A percentile compares a stretch with the other conserved stretches of the same genome.
Evolutionary conservation across 2,888 invertebrate species (phyloP).

Genomic region (Lymantria dispar): DNA sequence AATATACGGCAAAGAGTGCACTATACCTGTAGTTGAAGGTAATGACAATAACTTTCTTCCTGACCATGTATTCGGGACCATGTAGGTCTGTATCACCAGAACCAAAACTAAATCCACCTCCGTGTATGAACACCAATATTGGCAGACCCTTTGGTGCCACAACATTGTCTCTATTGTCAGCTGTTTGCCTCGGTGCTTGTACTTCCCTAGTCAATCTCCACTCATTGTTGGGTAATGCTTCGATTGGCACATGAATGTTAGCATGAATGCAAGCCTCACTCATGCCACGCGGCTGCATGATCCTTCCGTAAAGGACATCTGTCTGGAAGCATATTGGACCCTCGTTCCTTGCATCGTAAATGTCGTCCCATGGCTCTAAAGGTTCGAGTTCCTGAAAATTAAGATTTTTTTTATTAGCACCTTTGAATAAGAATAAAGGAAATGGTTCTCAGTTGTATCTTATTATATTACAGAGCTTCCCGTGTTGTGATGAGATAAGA

Average conservation of each 20-base stretch:
- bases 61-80: slow-evolving; percentile 66
- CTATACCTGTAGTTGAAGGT: slow-evolving; percentile 73
- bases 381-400: slow-evolving; percentile 77
- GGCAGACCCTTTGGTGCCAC: slow-evolving; percentile 41
- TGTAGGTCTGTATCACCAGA: slow-evolving; percentile 65
- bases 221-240: slow-evolving; percentile 32
- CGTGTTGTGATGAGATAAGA: no score
- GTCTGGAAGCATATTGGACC: slow-evolving; percentile 84
- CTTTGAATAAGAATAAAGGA: no score
- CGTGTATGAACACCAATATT: slow-evolving; percentile 68
- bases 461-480: no score
- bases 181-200: slow-evolving; percentile 29
- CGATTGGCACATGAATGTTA: slow-evolving; percentile 62
- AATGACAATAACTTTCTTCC: slow-evolving; percentile 60
- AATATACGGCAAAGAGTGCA: not conserved
- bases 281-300: slow-evolving; percentile 46
- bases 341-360: slow-evolving; percentile 79
- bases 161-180: slow-evolving; percentile 14
- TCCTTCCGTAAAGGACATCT: slow-evolving; percentile 60
- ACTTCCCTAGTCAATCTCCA: slow-evolving; percentile 22
- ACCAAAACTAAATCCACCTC: slow-evolving; percentile 70
- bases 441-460: no score
- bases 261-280: slow-evolving; percentile 67
- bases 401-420: no score
- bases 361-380: slow-evolving; percentile 70